phyloP scores from a whole-genome alignment of 1,140 invertebrate species.

The Sinonovacula constricta region DNA sequence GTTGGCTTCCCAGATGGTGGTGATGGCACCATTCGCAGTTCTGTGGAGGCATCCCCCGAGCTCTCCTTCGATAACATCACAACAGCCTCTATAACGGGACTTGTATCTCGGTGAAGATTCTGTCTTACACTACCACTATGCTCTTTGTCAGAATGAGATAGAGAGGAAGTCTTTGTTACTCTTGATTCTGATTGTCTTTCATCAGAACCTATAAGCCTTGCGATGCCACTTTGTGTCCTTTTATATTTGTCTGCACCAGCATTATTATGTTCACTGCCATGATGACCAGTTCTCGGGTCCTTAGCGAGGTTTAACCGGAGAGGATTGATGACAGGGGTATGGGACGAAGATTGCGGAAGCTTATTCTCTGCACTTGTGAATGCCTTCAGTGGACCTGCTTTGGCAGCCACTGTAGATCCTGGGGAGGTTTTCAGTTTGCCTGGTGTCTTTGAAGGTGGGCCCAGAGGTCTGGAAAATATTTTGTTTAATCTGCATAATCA shows the following conservation, averaged over 20 bases:
- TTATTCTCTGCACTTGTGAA: slow-evolving; percentile 29
- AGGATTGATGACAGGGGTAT: too few relatives aligned
- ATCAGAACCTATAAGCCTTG: too few relatives aligned
- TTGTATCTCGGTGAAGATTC: too few relatives aligned
- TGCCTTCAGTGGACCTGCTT: slow-evolving; percentile 40
- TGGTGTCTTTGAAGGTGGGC: background rate
- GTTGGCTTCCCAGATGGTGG: slow-evolving; percentile 53
- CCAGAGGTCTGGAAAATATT: slow-evolving; percentile 35
- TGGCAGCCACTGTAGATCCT: background rate
- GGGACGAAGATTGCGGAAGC: too few relatives aligned
- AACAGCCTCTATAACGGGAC: slow-evolving; percentile 20
- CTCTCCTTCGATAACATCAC: slow-evolving; percentile 33
- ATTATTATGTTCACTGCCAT: too few relatives aligned
- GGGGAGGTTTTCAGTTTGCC: slow-evolving; percentile 15
- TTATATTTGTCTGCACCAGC: background rate
- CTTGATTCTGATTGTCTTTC: too few relatives aligned
- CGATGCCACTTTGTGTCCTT: background rate
- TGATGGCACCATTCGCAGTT: slow-evolving; percentile 28
- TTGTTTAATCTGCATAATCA: too few relatives aligned
- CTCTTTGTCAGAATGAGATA: too few relatives aligned
- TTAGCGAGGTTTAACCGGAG: too few relatives aligned
- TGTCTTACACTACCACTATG: too few relatives aligned
- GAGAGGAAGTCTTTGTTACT: too few relatives aligned
- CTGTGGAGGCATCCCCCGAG: slow-evolving; percentile 21
- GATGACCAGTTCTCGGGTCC: too few relatives aligned